Evolutionary conservation across 35 echinoderm and acorn worm species (phyloP).

Genomic region (Apostichopus parvimensis): DNA sequence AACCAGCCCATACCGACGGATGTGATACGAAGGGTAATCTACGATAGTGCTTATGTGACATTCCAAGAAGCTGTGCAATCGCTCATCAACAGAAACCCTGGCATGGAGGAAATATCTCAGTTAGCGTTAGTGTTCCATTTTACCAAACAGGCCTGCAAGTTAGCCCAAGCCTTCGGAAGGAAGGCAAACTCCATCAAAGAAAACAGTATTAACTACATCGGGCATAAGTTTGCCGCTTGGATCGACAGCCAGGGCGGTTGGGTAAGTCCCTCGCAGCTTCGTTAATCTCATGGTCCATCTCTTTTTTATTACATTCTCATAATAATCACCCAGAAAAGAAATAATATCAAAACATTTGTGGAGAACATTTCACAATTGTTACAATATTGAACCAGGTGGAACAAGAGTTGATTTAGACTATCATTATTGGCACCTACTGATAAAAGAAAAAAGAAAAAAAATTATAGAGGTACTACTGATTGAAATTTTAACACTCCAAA

Average conservation of each 20-base stretch:
- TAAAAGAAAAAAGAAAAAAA: no score
- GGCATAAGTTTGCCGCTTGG: slow-evolving; percentile 85
- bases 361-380: no score
- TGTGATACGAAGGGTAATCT: slow-evolving; percentile 56
- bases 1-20: slow-evolving; percentile 44
- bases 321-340: no score
- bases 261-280: slow-evolving; percentile 59
- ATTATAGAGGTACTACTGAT: no score
- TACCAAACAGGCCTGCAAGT: slow-evolving; percentile 85
- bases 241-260: slow-evolving; percentile 91
- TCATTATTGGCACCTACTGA: no score
- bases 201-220: slow-evolving; percentile 88
- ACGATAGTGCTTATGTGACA: slow-evolving; percentile 68
- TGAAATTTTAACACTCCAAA: no score
- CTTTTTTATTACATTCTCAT: no score
- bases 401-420: no score
- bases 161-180: slow-evolving; percentile 61
- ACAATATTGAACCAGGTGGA: no score
- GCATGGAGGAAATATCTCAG: slow-evolving; percentile 67
- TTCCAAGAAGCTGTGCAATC: slow-evolving; percentile 85
- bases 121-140: slow-evolving; percentile 89
- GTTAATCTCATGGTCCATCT: no score
- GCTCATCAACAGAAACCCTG: slow-evolving; percentile 74
- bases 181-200: slow-evolving; percentile 78
- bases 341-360: no score